A percentile compares a stretch with the other conserved stretches of the same genome.
Evolutionary conservation across 2,113 vertebrate genomes (phyloP).

Genomic region (Rhagologus leucostigma): DNA sequence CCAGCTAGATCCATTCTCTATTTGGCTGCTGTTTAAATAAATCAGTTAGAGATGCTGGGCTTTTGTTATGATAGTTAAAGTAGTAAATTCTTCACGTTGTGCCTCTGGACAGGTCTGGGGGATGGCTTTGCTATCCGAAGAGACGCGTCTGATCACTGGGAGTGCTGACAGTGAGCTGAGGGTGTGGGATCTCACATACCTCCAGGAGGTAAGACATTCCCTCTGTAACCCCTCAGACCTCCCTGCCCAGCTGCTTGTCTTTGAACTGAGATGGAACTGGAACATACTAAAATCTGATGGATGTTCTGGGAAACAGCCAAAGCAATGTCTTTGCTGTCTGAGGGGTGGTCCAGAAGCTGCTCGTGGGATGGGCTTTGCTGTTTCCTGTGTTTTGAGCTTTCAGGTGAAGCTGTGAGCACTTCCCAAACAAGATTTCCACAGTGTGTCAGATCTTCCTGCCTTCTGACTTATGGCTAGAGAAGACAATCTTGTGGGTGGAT

Average conservation of each 20-base stretch:
- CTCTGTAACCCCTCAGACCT: neutral
- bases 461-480: neutral
- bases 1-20: neutral
- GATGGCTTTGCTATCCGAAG: constrained; percentile 81
- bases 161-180: constrained; percentile 92
- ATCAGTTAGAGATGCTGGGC: neutral
- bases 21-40: neutral
- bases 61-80: neutral
- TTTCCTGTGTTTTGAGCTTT: neutral
- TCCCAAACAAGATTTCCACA: neutral
- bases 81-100: neutral
- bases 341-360: neutral
- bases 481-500: neutral
- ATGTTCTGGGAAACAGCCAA: neutral
- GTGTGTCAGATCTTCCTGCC: neutral
- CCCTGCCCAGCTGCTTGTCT: neutral
- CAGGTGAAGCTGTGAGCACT: neutral
- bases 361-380: neutral
- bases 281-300: neutral
- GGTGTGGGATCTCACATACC: constrained; percentile 85
- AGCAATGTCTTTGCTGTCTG: neutral
- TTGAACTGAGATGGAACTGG: neutral
- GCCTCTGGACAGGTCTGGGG: constrained; percentile 85
- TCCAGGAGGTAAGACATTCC: constrained; percentile 56
- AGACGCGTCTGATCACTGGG: constrained; percentile 86